Evolutionary conservation across 2,797 vertebrate species (phyloP).

Genomic region (Eospalax fontanierii): DNA sequence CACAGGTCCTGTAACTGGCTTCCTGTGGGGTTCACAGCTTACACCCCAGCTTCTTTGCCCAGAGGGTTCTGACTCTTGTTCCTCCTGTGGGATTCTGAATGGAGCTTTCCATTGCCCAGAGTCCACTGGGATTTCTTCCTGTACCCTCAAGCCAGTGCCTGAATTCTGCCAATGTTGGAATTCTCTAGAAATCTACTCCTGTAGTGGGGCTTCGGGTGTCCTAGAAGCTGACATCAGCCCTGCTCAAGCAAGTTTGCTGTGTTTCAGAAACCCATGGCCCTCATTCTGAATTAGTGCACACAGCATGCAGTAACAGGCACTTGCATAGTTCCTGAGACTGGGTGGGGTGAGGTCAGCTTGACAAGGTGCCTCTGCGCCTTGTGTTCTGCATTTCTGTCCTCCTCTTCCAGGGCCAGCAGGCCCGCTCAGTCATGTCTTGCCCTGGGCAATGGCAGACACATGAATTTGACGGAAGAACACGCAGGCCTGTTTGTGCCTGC

Average conservation of each 20-base stretch:
- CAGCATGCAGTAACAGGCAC: fast-evolving
- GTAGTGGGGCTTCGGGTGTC: background rate
- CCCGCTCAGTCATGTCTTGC: background rate
- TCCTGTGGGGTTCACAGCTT: background rate
- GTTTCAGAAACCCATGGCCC: background rate
- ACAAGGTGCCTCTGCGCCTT: background rate
- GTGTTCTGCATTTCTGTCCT: fast-evolving
- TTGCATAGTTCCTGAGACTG: background rate
- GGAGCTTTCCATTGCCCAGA: background rate
- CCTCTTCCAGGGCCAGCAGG: background rate
- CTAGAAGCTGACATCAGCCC: background rate
- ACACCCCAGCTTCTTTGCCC: background rate
- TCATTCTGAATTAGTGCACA: background rate
- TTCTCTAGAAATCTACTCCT: background rate
- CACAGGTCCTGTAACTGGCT: background rate
- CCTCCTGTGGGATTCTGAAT: background rate
- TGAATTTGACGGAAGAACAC: background rate
- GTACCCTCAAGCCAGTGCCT: background rate
- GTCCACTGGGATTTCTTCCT: background rate
- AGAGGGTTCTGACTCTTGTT: fast-evolving
- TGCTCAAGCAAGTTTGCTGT: background rate
- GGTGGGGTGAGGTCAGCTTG: no score
- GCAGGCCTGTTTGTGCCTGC: fast-evolving
- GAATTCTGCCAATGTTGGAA: background rate
- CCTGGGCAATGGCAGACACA: background rate